These are phyloP conservation scores for Drosophila trapezifrons DNA, from an alignment of 1,140 invertebrate genomes.

Conservation along the genomic window DNA sequence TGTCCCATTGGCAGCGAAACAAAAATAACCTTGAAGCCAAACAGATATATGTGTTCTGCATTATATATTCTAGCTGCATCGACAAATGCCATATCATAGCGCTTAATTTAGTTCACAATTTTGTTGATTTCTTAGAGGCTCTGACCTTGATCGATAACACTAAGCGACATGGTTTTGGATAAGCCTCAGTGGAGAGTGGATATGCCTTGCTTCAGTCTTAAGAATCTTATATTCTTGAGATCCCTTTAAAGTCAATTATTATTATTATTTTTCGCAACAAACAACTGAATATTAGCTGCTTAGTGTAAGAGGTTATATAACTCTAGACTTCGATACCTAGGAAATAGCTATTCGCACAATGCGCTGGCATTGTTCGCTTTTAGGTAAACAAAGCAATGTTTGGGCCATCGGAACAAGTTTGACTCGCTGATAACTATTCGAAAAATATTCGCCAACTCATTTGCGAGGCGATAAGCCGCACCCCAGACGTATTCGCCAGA, in stretches of 20 bases:
- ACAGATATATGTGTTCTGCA: slow-evolving; percentile 17
- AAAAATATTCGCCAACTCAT: slow-evolving; percentile 47
- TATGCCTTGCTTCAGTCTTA: not conserved
- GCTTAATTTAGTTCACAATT: slow-evolving; percentile 54
- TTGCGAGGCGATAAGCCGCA: slow-evolving; percentile 50
- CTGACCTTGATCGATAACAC: slow-evolving; percentile 58
- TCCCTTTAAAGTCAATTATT: no score
- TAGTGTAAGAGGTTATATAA: slow-evolving; percentile 48
- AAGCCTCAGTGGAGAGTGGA: not conserved
- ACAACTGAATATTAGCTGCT: no score
- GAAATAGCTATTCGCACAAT: slow-evolving; percentile 14
- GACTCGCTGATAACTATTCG: slow-evolving; percentile 2
- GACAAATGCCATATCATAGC: slow-evolving; percentile 36
- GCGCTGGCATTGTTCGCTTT: slow-evolving; percentile 16
- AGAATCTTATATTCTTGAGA: no score
- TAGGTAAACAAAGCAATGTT: slow-evolving; percentile 40
- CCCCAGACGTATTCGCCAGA: slow-evolving; percentile 61
- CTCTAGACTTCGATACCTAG: slow-evolving; percentile 22
- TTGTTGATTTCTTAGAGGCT: slow-evolving; percentile 25
- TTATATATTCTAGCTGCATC: slow-evolving; percentile 30
- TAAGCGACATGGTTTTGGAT: not conserved
- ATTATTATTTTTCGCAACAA: no score
- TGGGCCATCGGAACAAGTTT: slow-evolving; percentile 16
- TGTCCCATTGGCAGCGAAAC: slow-evolving; percentile 30
- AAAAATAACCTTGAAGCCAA: slow-evolving; percentile 35